Conservation (phyloP, 2,113 vertebrate genomes). For the Lucifuga dentata region DNA sequence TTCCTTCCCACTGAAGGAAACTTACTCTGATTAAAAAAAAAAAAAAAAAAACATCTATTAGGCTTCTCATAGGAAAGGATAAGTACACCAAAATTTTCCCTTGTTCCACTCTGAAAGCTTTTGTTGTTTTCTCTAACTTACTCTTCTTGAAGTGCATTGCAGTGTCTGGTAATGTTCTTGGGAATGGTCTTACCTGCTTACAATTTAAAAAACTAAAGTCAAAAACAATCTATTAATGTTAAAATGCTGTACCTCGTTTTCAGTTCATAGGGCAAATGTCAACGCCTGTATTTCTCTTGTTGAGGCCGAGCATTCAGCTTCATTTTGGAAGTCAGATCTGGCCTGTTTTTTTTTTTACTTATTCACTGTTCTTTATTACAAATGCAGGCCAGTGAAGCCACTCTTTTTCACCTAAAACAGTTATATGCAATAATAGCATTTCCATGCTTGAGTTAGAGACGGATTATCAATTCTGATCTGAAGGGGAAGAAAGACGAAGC, state of each 20-base stretch:
- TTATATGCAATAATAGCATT: slow-evolving; percentile 39
- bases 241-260: too few relatives aligned
- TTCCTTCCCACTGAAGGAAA: too few relatives aligned
- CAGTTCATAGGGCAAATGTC: neutral
- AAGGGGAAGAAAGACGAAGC: neutral
- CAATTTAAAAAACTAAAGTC: neutral
- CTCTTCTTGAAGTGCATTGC: too few relatives aligned
- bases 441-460: slow-evolving; percentile 37
- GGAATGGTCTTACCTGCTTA: too few relatives aligned
- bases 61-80: too few relatives aligned
- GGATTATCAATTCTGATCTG: slow-evolving; percentile 7
- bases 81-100: too few relatives aligned
- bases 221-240: neutral
- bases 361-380: slow-evolving; percentile 31
- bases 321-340: slow-evolving; percentile 46
- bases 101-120: too few relatives aligned
- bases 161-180: too few relatives aligned
- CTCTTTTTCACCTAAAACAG: slow-evolving; percentile 47
- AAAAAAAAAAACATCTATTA: too few relatives aligned
- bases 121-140: too few relatives aligned
- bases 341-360: slow-evolving; percentile 26
- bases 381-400: slow-evolving; percentile 59
- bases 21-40: too few relatives aligned
- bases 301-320: slow-evolving; percentile 2
- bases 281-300: slow-evolving; percentile 13